phyloP scores from a whole-genome alignment of 2,113 vertebrate species.

The Turdus rufiventris region DNA sequence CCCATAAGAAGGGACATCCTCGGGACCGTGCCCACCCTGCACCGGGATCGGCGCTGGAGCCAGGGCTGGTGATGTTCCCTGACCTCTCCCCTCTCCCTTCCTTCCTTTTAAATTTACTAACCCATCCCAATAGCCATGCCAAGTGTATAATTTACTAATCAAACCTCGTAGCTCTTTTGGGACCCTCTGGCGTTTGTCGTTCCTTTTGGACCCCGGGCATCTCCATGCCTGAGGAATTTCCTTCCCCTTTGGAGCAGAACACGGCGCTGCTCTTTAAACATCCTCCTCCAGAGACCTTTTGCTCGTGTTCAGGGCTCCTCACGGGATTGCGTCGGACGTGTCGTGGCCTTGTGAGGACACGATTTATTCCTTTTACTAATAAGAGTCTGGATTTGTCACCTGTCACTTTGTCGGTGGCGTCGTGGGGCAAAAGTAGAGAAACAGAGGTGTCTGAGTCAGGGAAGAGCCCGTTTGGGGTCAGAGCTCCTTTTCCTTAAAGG shows the following conservation, averaged over 20 bases:
- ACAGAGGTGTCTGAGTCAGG: not conserved
- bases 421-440: fast-evolving
- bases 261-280: not conserved
- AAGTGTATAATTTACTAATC: not conserved
- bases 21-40: not conserved
- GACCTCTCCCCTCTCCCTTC: not conserved
- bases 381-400: not conserved
- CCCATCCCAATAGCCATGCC: not conserved
- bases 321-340: fast-evolving
- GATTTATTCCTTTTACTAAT: not conserved
- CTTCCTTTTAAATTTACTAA: not conserved
- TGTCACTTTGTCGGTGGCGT: fast-evolving
- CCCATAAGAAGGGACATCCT: too few relatives aligned
- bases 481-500: not conserved
- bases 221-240: not conserved
- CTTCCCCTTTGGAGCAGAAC: not conserved
- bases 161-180: not conserved
- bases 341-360: not conserved
- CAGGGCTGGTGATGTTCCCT: not conserved
- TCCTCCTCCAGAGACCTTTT: too few relatives aligned
- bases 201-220: not conserved
- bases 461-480: too few relatives aligned
- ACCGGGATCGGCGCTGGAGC: not conserved
- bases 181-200: not conserved
- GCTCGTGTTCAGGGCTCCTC: fast-evolving